Percentiles rank a stretch among this genome's conserved stretches.
Conservation (phyloP, 2,888 invertebrate species). For the Eurois occulta region DNA sequence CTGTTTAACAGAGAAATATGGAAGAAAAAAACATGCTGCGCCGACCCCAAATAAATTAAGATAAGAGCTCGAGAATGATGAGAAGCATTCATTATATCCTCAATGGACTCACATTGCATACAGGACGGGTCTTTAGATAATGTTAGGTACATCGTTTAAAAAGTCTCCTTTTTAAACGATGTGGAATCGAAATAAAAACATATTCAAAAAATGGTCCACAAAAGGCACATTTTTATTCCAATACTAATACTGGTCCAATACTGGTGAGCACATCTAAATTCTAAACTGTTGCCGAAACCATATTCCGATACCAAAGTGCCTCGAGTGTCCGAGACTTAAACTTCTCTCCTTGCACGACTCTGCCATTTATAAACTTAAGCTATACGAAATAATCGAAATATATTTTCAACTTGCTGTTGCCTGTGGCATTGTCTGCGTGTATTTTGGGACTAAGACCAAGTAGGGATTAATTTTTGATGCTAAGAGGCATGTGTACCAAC, state of each 20-base stretch:
- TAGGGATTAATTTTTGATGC: neutral
- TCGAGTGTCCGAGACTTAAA: slow-evolving; percentile 18
- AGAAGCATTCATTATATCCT: neutral
- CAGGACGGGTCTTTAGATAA: too few species aligned
- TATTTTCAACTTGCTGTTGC: slow-evolving; percentile 18
- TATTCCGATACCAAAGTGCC: slow-evolving; percentile 20
- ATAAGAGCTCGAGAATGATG: too few species aligned
- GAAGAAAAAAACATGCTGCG: too few species aligned
- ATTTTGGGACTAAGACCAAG: neutral
- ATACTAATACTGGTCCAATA: neutral
- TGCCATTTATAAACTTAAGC: slow-evolving; percentile 31
- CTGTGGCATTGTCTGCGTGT: neutral
- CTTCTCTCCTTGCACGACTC: slow-evolving; percentile 10
- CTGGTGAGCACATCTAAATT: slow-evolving; percentile 17
- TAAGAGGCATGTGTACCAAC: too few species aligned
- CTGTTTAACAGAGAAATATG: too few species aligned
- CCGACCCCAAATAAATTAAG: too few species aligned
- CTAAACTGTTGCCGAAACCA: neutral
- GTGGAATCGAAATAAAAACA: too few species aligned
- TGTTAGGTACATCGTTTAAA: too few species aligned
- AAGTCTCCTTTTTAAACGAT: too few species aligned
- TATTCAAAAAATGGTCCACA: too few species aligned
- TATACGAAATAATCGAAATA: neutral
- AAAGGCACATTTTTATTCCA: too few species aligned
- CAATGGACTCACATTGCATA: neutral